phyloP scores from a whole-genome alignment of 2,888 invertebrate species.

The Germaria angustata region DNA sequence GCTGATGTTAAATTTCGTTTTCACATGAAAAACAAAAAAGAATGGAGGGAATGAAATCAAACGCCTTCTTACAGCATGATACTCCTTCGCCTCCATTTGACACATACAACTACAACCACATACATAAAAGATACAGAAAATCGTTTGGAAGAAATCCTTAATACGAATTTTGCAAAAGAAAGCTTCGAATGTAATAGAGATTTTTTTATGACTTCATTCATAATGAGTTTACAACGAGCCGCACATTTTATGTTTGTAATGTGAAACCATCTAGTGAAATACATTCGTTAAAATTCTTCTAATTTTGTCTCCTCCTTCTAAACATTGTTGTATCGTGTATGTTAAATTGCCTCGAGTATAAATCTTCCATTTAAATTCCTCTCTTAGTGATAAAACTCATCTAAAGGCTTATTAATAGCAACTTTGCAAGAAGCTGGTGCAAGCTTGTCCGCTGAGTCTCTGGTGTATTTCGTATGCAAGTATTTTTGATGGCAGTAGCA shows the following conservation, averaged over 20 bases:
- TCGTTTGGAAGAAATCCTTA: constrained; percentile 24
- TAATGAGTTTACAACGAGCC: constrained; percentile 2
- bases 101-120: background rate
- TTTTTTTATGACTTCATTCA: background rate
- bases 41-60: constrained; percentile 5
- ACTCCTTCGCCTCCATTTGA: constrained; percentile 16
- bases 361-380: background rate
- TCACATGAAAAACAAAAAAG: constrained; percentile 21
- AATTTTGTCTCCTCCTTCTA: background rate
- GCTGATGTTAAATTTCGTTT: constrained; percentile 50
- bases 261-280: background rate
- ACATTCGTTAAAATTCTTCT: background rate
- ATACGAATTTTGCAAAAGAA: constrained; percentile 1
- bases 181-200: background rate
- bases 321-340: background rate
- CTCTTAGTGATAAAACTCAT: background rate
- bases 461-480: constrained; percentile 22
- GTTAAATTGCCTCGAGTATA: background rate
- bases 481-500: constrained; percentile 5
- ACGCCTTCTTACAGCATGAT: constrained; percentile 33
- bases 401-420: background rate
- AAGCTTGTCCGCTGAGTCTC: constrained; percentile 14
- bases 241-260: background rate
- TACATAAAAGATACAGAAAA: background rate
- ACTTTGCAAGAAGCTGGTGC: background rate